These are phyloP conservation scores for Clarias laeviceps DNA, from an alignment of 2,797 vertebrate species.

Conservation along the genomic window DNA sequence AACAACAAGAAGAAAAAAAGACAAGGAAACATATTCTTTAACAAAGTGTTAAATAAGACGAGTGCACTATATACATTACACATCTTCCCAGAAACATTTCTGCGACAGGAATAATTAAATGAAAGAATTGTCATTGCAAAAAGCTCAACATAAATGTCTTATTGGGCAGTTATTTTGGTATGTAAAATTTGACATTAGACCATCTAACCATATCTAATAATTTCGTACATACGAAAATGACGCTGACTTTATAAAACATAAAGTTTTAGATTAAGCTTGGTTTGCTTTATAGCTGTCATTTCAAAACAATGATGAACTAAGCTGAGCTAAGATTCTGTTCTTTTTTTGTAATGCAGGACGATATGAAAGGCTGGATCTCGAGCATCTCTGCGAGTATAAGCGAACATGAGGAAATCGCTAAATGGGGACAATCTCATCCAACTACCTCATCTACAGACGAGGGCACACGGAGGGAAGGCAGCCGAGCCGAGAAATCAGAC, in stretches of 20 bases:
- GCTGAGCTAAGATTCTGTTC: not conserved
- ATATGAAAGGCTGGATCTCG: slow-evolving; percentile 86
- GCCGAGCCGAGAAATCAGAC: slow-evolving; percentile 77
- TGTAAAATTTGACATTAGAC: not conserved
- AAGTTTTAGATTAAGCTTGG: not conserved
- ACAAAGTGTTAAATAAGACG: not conserved
- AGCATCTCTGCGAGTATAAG: slow-evolving; percentile 78
- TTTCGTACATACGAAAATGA: not conserved
- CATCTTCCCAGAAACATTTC: not conserved
- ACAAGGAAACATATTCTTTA: not conserved
- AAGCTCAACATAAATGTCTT: not conserved
- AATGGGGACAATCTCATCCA: slow-evolving; percentile 84
- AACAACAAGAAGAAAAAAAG: not conserved
- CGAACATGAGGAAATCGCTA: slow-evolving; percentile 86
- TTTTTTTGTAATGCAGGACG: slow-evolving; percentile 73
- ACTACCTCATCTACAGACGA: slow-evolving; percentile 95
- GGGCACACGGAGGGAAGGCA: slow-evolving; percentile 77
- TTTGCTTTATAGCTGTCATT: not conserved
- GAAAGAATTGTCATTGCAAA: too few relatives aligned
- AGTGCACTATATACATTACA: not conserved
- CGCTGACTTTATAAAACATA: too few relatives aligned
- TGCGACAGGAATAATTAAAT: not conserved
- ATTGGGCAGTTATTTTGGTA: not conserved
- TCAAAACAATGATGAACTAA: not conserved
- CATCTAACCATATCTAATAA: not conserved